A percentile compares a stretch with the other conserved stretches of the same genome.
These are phyloP conservation scores for Riparia riparia DNA, from an alignment of 2,113 vertebrate species.

Conservation along the genomic window DNA sequence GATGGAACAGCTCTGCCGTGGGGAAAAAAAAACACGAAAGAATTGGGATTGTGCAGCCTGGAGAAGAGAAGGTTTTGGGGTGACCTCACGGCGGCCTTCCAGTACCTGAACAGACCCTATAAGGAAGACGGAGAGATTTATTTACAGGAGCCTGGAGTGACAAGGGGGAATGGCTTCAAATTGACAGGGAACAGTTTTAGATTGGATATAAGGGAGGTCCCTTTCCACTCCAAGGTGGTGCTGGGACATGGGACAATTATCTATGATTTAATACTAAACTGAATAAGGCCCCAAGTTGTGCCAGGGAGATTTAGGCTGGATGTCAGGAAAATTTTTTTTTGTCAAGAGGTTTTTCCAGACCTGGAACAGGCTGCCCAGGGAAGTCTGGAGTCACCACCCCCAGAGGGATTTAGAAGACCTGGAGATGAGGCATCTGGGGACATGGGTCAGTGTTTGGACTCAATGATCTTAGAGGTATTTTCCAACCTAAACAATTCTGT, in stretches of 20 bases:
- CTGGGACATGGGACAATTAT: rapidly evolving
- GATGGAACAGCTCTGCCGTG: not conserved
- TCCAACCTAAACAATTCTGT: not conserved
- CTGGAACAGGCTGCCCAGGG: not conserved
- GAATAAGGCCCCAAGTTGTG: not conserved
- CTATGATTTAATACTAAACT: not conserved
- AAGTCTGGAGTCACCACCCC: too few species aligned
- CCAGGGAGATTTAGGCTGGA: not conserved
- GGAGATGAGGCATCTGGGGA: not conserved
- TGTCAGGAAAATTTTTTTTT: not conserved
- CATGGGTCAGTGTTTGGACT: not conserved
- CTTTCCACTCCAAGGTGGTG: not conserved
- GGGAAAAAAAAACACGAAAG: not conserved
- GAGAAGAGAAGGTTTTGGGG: not conserved
- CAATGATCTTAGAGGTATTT: not conserved
- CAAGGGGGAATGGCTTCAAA: not conserved
- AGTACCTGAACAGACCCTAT: not conserved
- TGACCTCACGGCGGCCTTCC: too few species aligned
- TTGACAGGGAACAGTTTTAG: not conserved
- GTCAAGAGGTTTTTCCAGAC: not conserved
- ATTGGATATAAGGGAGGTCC: not conserved
- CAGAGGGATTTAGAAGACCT: not conserved
- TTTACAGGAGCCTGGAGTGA: not conserved
- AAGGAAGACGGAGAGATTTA: not conserved
- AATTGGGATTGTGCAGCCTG: not conserved